A percentile compares a stretch with the other conserved stretches of the same genome.
phyloP scores from a whole-genome alignment of 2,113 vertebrate species.

The Heliornis fulica region DNA sequence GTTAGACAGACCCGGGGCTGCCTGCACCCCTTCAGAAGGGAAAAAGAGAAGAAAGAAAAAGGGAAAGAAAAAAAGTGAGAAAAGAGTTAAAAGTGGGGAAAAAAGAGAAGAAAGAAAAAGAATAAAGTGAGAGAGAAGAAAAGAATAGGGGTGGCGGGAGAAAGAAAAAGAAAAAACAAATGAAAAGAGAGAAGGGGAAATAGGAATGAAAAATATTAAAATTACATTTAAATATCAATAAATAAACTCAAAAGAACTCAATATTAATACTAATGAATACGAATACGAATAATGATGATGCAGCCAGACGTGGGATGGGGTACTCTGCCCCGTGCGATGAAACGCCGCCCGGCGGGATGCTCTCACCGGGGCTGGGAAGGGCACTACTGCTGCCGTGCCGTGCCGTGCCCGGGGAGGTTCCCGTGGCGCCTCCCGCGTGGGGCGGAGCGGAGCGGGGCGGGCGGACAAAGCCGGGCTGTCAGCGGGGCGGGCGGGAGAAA shows the following conservation, averaged over 20 bases:
- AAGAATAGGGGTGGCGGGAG: too few relatives aligned
- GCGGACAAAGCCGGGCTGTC: slow-evolving; percentile 75
- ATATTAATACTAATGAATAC: too few relatives aligned
- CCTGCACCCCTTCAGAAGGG: not conserved
- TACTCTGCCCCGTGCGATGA: accelerated
- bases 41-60: not conserved
- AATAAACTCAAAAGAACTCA: not conserved
- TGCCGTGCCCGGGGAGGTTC: not conserved
- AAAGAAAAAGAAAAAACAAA: accelerated
- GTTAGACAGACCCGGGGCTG: too few relatives aligned
- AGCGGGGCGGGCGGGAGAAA: slow-evolving; percentile 22
- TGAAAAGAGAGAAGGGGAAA: too few relatives aligned
- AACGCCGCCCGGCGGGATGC: not conserved
- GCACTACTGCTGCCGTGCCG: accelerated
- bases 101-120: too few relatives aligned
- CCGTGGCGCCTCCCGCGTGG: slow-evolving; percentile 39
- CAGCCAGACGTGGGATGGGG: not conserved
- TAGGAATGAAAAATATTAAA: not conserved
- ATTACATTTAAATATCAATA: not conserved
- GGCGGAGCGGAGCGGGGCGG: slow-evolving; percentile 33
- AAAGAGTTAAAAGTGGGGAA: too few relatives aligned
- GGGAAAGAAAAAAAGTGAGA: too few relatives aligned
- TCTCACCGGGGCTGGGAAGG: accelerated
- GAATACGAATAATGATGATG: accelerated
- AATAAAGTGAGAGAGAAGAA: too few relatives aligned